These are phyloP conservation scores for Heterotilapia buettikoferi DNA, from an alignment of 2,113 vertebrate species.

Conservation along the genomic window DNA sequence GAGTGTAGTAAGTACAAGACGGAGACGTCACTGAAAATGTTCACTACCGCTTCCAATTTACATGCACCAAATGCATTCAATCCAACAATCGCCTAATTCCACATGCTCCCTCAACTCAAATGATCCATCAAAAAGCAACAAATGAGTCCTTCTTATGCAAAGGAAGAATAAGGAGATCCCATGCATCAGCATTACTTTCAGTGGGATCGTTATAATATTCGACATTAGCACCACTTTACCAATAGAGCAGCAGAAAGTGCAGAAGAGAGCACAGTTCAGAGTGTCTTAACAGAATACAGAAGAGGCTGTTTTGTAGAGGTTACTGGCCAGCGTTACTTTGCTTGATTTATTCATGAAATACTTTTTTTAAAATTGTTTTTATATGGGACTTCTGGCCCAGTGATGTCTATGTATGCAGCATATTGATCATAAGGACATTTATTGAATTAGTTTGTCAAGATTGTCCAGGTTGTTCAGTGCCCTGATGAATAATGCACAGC, in stretches of 20 bases:
- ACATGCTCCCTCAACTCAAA: neutral
- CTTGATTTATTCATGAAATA: neutral
- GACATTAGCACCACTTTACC: neutral
- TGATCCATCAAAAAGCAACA: neutral
- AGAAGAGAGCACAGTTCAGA: neutral
- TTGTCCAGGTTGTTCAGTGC: neutral
- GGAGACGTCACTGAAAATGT: neutral
- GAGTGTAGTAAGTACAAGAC: neutral
- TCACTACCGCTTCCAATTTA: neutral
- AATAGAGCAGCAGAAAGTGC: neutral
- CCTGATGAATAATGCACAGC: neutral
- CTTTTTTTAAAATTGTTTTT: rapidly evolving
- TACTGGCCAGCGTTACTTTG: neutral
- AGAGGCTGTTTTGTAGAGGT: neutral
- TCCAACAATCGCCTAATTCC: neutral
- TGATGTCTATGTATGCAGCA: neutral
- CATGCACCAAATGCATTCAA: neutral
- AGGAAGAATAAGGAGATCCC: neutral
- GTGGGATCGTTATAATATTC: neutral
- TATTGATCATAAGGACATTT: neutral
- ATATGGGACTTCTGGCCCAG: neutral
- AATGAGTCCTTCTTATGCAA: neutral
- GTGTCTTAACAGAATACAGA: neutral
- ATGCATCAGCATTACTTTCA: neutral
- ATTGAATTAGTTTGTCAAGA: neutral